Conservation (phyloP, 53 echinoderm and acorn worm species). For the Apostichopus leukothele region DNA sequence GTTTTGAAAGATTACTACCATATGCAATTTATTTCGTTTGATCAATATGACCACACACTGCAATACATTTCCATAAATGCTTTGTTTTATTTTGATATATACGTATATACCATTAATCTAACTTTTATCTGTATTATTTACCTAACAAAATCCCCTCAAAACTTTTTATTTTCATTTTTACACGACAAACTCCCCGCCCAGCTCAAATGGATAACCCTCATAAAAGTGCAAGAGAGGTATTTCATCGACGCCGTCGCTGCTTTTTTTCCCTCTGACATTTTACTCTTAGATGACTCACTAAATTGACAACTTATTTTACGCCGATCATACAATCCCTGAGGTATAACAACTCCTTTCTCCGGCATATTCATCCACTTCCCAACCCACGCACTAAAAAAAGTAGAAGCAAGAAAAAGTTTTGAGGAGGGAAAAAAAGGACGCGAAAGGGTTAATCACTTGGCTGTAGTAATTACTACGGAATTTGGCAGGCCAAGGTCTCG, state of each 20-base stretch:
- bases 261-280: slow-evolving; percentile 14
- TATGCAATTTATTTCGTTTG: no score
- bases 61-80: no score
- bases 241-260: background rate
- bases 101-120: no score
- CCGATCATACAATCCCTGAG: slow-evolving; percentile 20
- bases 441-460: slow-evolving; percentile 17
- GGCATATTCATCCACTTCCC: background rate
- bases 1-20: no score
- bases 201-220: slow-evolving; percentile 3
- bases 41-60: no score
- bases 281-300: slow-evolving; percentile 15
- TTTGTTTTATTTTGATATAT: no score
- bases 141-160: background rate
- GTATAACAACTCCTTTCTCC: slow-evolving; percentile 6
- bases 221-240: slow-evolving; percentile 39
- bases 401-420: background rate
- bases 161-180: background rate
- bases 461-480: slow-evolving; percentile 31
- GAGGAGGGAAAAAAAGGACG: background rate
- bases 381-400: slow-evolving; percentile 16
- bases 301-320: slow-evolving; percentile 7
- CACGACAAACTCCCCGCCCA: background rate
- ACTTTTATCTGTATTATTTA: no score
- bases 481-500: slow-evolving; percentile 29